Evolutionary conservation across 2,888 invertebrate genomes (phyloP).

Genomic region (Diloba caeruleocephala): DNA sequence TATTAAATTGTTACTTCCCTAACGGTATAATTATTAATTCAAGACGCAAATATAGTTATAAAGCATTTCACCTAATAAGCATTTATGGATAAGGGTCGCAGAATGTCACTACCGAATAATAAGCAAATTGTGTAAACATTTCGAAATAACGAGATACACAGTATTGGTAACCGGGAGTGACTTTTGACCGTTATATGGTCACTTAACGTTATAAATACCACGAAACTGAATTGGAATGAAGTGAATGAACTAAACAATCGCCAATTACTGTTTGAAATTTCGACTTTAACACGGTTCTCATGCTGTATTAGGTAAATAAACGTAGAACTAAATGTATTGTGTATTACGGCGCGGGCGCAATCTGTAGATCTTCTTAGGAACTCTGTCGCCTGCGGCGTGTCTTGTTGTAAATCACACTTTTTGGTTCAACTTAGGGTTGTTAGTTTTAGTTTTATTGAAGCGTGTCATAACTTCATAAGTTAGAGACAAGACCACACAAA

Average conservation of each 20-base stretch:
- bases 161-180: slow-evolving; percentile 48
- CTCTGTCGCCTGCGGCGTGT: slow-evolving; percentile 76
- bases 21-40: too few relatives aligned
- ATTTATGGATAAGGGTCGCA: slow-evolving; percentile 3
- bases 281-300: slow-evolving; percentile 70
- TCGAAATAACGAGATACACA: slow-evolving; percentile 48
- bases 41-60: too few relatives aligned
- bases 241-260: slow-evolving; percentile 68
- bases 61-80: too few relatives aligned
- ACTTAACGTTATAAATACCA: slow-evolving; percentile 64
- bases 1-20: too few relatives aligned
- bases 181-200: slow-evolving; percentile 59
- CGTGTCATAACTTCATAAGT: slow-evolving; percentile 19
- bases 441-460: slow-evolving; percentile 27
- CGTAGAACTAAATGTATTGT: slow-evolving; percentile 62
- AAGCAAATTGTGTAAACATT: slow-evolving; percentile 36
- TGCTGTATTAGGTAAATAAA: slow-evolving; percentile 75
- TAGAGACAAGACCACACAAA: too few relatives aligned
- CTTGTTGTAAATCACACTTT: slow-evolving; percentile 76
- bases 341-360: slow-evolving; percentile 65
- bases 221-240: slow-evolving; percentile 69
- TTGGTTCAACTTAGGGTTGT: slow-evolving; percentile 65
- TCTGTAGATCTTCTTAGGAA: slow-evolving; percentile 78
- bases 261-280: slow-evolving; percentile 75
- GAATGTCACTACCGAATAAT: slow-evolving; percentile 26